phyloP scores from a whole-genome alignment of 2,888 invertebrate species.

The Drosophila prostipennis region DNA sequence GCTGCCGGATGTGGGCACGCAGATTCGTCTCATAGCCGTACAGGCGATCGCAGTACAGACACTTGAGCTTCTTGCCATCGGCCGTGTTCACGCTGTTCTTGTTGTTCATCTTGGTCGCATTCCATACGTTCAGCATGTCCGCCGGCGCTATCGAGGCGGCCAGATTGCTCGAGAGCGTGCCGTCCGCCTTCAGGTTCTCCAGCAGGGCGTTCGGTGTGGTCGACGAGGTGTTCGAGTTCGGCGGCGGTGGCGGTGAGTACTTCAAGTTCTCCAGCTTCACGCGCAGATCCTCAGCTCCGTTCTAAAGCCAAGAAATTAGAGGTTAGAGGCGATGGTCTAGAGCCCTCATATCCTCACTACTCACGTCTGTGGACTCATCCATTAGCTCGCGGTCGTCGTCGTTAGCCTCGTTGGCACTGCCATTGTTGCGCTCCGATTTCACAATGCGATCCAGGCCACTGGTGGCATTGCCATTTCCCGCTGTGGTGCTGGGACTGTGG shows the following conservation, averaged over 20 bases:
- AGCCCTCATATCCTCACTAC: too few relatives aligned
- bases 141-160: slow-evolving; percentile 85
- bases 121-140: slow-evolving; percentile 87
- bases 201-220: slow-evolving; percentile 85
- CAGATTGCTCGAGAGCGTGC: slow-evolving; percentile 82
- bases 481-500: slow-evolving; percentile 84
- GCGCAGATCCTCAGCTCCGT: slow-evolving; percentile 88
- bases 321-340: neutral
- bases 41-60: slow-evolving; percentile 95
- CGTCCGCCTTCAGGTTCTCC: slow-evolving; percentile 82
- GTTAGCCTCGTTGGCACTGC: slow-evolving; percentile 84
- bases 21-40: slow-evolving; percentile 97
- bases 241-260: slow-evolving; percentile 87
- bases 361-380: slow-evolving; percentile 84
- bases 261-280: slow-evolving; percentile 87
- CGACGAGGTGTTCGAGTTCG: slow-evolving; percentile 86
- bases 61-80: slow-evolving; percentile 95
- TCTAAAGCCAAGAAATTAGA: slow-evolving; percentile 60
- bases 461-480: slow-evolving; percentile 76
- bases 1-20: slow-evolving; percentile 95
- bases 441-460: slow-evolving; percentile 80
- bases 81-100: slow-evolving; percentile 92
- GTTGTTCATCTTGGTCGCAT: slow-evolving; percentile 87
- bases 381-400: slow-evolving; percentile 83
- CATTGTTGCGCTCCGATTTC: slow-evolving; percentile 84